Percentiles rank a stretch among this genome's conserved stretches.
Evolutionary conservation across 2,797 vertebrate genomes (phyloP).

Genomic region (Malacoraja senta): DNA sequence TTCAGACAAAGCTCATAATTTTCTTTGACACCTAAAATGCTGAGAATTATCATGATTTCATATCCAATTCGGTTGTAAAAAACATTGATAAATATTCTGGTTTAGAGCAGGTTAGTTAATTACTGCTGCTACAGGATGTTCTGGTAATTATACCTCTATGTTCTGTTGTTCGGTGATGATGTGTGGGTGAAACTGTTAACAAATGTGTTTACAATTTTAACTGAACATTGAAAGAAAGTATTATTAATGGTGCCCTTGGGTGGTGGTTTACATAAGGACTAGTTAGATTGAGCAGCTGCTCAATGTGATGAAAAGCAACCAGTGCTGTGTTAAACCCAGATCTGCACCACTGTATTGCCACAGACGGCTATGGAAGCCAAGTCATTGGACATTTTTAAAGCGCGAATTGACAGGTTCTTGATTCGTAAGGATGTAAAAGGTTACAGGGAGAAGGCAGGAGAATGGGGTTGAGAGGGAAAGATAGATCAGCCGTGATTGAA

Average conservation of each 20-base stretch:
- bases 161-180: slow-evolving; percentile 14
- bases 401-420: too few relatives aligned
- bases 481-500: too few relatives aligned
- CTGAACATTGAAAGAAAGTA: not conserved
- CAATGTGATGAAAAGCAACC: not conserved
- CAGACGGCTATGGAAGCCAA: too few relatives aligned
- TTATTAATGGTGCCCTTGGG: slow-evolving; percentile 10
- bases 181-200: slow-evolving; percentile 25
- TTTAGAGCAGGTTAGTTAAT: not conserved
- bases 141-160: slow-evolving; percentile 11
- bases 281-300: not conserved
- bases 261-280: slow-evolving; percentile 11
- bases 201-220: slow-evolving; percentile 11
- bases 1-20: not conserved
- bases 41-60: not conserved
- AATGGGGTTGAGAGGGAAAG: too few relatives aligned
- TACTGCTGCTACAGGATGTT: slow-evolving; percentile 7
- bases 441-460: too few relatives aligned
- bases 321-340: not conserved
- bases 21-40: not conserved
- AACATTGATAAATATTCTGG: slow-evolving; percentile 15
- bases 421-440: too few relatives aligned
- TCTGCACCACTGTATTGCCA: not conserved
- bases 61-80: not conserved
- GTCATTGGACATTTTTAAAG: too few relatives aligned